phyloP scores from a whole-genome alignment of 2,797 vertebrate genomes.

The Alfaro cultratus region DNA sequence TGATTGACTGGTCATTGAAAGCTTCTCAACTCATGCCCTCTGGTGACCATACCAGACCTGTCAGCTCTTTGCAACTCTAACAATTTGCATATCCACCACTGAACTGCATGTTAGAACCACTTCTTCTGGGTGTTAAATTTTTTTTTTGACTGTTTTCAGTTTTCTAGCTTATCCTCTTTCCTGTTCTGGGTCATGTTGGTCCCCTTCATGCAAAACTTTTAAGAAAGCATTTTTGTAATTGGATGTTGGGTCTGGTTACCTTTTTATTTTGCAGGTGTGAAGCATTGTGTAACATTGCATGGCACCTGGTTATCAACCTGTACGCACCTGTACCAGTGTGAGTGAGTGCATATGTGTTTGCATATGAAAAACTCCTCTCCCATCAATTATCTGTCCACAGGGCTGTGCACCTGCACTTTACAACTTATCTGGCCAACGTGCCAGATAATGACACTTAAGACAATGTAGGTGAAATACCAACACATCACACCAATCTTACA shows the following conservation, averaged over 20 bases:
- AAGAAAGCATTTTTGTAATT: not conserved
- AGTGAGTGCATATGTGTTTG: constrained; percentile 26
- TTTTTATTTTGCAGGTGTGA: not conserved
- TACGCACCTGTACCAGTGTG: constrained; percentile 24
- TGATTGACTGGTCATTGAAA: not conserved
- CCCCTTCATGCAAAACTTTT: not conserved
- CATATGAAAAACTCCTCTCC: constrained; percentile 38
- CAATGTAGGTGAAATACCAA: constrained; percentile 49
- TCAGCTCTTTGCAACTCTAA: not conserved
- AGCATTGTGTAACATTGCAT: constrained; percentile 23
- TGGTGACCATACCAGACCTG: not conserved
- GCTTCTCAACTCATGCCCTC: not conserved
- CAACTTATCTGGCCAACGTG: constrained; percentile 36
- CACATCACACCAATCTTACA: constrained; percentile 5
- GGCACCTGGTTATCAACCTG: constrained; percentile 28
- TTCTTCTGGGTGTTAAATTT: not conserved
- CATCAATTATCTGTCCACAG: constrained; percentile 43
- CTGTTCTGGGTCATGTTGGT: not conserved
- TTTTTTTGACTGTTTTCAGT: not conserved
- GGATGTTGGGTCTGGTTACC: constrained; percentile 3
- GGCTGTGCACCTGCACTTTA: constrained; percentile 65
- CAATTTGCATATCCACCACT: not conserved
- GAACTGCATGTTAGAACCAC: not conserved
- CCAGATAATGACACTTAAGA: constrained; percentile 21
- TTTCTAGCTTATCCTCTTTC: not conserved